phyloP scores from a whole-genome alignment of 2,797 vertebrate genomes.

The Alcedo quadribrachys region DNA sequence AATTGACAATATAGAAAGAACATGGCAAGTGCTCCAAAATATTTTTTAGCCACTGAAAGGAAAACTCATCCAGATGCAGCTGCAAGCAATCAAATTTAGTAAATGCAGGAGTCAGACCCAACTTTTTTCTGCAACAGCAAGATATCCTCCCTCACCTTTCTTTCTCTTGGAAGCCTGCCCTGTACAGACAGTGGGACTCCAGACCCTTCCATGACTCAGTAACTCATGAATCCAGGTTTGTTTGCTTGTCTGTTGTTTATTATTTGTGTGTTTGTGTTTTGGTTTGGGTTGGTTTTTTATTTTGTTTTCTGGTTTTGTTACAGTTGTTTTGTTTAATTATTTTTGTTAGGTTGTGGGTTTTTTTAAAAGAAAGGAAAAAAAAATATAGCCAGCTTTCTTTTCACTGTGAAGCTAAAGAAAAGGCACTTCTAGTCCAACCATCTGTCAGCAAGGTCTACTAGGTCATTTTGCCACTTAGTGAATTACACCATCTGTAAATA shows the following conservation, averaged over 20 bases:
- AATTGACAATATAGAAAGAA: not conserved
- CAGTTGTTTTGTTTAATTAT: no score
- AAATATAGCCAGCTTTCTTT: not conserved
- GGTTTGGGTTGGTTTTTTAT: no score
- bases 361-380: no score
- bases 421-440: not conserved
- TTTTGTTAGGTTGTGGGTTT: no score
- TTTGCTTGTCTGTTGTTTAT: no score
- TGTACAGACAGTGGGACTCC: not conserved
- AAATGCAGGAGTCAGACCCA: not conserved
- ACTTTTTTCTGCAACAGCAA: not conserved
- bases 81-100: not conserved
- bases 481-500: not conserved
- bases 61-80: not conserved
- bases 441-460: not conserved
- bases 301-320: no score
- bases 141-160: not conserved
- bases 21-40: not conserved
- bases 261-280: no score
- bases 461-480: not conserved
- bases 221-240: not conserved
- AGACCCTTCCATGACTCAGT: not conserved
- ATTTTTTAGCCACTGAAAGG: not conserved
- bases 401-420: not conserved
- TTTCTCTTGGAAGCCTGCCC: not conserved